Base-by-base conservation (phyloP, 2,797 vertebrate genomes). In the Chloroceryle inda region DNA sequence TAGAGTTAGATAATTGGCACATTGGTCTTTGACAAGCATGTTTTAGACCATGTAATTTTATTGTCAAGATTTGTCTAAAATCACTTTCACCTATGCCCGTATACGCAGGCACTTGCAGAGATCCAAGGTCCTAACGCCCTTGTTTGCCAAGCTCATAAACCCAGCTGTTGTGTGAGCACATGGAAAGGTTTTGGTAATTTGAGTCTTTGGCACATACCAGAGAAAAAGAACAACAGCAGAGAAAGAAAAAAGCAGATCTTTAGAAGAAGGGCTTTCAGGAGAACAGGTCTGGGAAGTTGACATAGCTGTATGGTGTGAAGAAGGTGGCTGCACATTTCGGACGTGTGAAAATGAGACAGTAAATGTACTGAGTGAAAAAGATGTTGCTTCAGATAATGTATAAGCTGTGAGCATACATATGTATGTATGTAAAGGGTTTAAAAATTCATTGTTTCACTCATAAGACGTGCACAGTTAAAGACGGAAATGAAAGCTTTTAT, bases 401-500 rank as follows among this genome's bases (percentile, higher is more conserved):
- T 31, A 79, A 76, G 66, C 17, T 31, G 7, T 37, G 29, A 63
- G 33, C 13, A 44, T 56, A 53, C 13, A 24, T 66, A 27, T 5
- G 21, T 44, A 69, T 5, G 6, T 31, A 52, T 31, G 35, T 53
- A 88, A 49, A 91, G 53, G 33, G 23, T 49, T 83, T 84, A 20
- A 68, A 85, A 84, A 78, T 29, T n/a, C 37, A 55, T 24, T 68
- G 14, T 55, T 94, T 75, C 55, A 71, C 69, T 89, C 31, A 52
- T 31, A 78, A 2, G 23, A 73, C 21, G 50, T 11, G 35, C 44
- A 74, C 17, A 59, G 37, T 40, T 92, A 75, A 86, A 64, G n/a
- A 93, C 17, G 94, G 52, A 89, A 95, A 85, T n/a, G 15, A 92
- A 93, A 82, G 35, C 20, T 71, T 86, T 71, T 73, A 78, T 42